Evolutionary conservation across 2,113 vertebrate species (phyloP), one percentile per base, ranked within the genome.

Genomic region (Xyliphius kryptos): DNA sequence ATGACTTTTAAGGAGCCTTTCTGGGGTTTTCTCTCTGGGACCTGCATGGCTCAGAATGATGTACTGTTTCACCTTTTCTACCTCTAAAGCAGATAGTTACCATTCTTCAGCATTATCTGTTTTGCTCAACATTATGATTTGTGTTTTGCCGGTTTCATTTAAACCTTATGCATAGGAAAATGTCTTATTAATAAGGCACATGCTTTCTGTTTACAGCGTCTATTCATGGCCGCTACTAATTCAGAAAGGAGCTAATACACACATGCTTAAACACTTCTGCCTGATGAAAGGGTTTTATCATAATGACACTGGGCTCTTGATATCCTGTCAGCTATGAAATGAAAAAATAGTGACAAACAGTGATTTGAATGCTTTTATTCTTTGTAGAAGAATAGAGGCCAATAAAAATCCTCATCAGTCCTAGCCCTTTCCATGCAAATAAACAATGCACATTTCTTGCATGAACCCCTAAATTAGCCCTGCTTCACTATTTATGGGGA

Each of bases 401-500:
- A 67, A 74, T 80, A 67, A 76, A 76, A 77, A 61, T 69, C 60
- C 17, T 70, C 68, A 75, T 80, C 61, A 78, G 77, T 79, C 55
- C 61, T 5, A 17, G 56, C 47, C 53, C 37, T 62, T 72, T 71
- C 68, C 64, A 70, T 17, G 38, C 6, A 74, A 78, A 66, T 77
- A 74, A 82, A 80, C 73, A 77, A 74, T 78, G 66, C 70, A 68
- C 56, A 74, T 54, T 70, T 74, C 73, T 61, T 38, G 60, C 48
- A 74, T 12, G 7, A 66, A 71, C 57, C 66, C 56, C 63, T 82
- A 80, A 78, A 82, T 82, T 78, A 82, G 64, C 60, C 15, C 19
- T 3, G 48, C 48, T 71, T 76, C 65, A 74, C 72, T 80, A 77
- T 81, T 85, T 77, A 81, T 77, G 63, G 69, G 54, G 68, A 75